Conservation (phyloP, 2,888 invertebrate species). For the Leptopilina syphax region DNA sequence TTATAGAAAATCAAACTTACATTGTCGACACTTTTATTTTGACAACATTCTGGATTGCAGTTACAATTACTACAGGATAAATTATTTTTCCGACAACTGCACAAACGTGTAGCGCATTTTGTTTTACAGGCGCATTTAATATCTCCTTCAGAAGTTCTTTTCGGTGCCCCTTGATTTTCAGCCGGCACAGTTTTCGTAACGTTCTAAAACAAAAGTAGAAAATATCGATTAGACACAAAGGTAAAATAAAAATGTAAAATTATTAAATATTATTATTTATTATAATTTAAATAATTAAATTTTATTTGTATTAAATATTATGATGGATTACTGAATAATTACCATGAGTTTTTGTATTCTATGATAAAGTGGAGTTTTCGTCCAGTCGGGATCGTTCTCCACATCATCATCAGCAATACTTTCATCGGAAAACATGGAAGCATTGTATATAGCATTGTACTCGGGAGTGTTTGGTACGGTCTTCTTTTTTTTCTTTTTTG, state of each 20-base stretch:
- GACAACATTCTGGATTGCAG: conserved; percentile 78
- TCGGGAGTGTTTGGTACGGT: not conserved
- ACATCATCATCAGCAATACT: conserved; percentile 71
- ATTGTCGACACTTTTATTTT: conserved; percentile 66
- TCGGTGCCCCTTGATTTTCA: conserved; percentile 74
- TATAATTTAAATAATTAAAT: too few relatives aligned
- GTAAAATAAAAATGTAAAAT: conserved; percentile 37
- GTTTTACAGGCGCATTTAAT: conserved; percentile 82
- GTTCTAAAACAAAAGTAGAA: conserved; percentile 57
- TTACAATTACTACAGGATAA: conserved; percentile 78
- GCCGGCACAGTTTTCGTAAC: conserved; percentile 69
- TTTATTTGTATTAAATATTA: too few relatives aligned
- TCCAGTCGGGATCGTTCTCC: conserved; percentile 84
- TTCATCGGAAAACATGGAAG: conserved; percentile 56
- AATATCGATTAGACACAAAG: conserved; percentile 6
- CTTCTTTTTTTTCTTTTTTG: conserved; percentile 33
- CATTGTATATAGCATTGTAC: not conserved
- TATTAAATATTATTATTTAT: not conserved
- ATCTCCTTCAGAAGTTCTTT: conserved; percentile 80
- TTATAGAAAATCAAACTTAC: conserved; percentile 43
- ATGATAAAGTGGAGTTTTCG: conserved; percentile 82
- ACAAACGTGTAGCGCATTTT: conserved; percentile 79
- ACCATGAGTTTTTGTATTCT: conserved; percentile 71
- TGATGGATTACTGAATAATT: not conserved
- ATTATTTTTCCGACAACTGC: conserved; percentile 80